A percentile compares a stretch with the other conserved stretches of the same genome.
Evolutionary conservation across 2,797 vertebrate species (phyloP).

Genomic region (Myotis daubentonii): DNA sequence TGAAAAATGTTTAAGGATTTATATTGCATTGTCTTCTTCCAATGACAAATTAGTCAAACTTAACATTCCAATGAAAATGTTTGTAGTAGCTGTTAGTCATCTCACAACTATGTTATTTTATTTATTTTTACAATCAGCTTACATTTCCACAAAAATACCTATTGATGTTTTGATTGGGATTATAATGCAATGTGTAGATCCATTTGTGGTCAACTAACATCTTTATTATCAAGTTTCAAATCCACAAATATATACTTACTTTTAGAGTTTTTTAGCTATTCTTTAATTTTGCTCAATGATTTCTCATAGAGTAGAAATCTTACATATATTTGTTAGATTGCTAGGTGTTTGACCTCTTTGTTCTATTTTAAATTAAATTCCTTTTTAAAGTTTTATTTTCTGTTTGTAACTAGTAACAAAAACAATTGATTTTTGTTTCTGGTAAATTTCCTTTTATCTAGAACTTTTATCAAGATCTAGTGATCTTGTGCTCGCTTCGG

Average conservation of each 20-base stretch:
- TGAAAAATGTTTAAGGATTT: neutral
- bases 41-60: neutral
- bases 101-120: neutral
- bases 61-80: neutral
- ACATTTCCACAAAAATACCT: neutral
- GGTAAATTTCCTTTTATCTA: slow-evolving; percentile 9
- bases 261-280: neutral
- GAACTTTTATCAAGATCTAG: neutral
- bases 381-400: neutral
- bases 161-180: neutral
- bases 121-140: neutral
- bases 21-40: neutral
- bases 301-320: neutral
- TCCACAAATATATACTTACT: neutral
- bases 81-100: neutral
- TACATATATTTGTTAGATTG: slow-evolving; percentile 26
- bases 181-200: neutral
- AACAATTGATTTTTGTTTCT: neutral
- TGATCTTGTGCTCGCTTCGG: neutral
- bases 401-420: neutral
- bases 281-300: slow-evolving; percentile 1
- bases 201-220: neutral
- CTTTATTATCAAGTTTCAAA: neutral
- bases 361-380: neutral
- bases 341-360: neutral